A percentile compares a stretch with the other conserved stretches of the same genome.
phyloP scores from a whole-genome alignment of 2,888 invertebrate genomes.

The Callyntrura sp. region DNA sequence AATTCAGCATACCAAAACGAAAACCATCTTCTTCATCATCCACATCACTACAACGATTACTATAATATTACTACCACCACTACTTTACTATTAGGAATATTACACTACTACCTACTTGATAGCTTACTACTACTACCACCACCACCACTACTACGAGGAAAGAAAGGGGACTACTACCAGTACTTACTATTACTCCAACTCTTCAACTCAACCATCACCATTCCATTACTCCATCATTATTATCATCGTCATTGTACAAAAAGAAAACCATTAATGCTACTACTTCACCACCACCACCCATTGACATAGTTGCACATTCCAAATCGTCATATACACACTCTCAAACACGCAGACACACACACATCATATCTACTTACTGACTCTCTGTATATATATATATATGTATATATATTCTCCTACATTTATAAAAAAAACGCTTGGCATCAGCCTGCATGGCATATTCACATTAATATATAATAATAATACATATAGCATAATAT shows the following conservation, averaged over 20 bases:
- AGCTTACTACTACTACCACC: slow-evolving; percentile 56
- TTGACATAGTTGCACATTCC: slow-evolving; percentile 79
- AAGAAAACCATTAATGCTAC: slow-evolving; percentile 74
- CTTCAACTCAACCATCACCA: slow-evolving; percentile 40
- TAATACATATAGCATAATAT: not conserved
- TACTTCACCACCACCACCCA: slow-evolving; percentile 76
- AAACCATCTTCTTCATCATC: slow-evolving; percentile 50
- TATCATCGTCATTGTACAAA: slow-evolving; percentile 41
- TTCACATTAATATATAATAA: not conserved
- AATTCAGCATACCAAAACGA: slow-evolving; percentile 59
- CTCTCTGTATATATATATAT: not conserved
- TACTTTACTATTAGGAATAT: slow-evolving; percentile 44
- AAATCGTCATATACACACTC: slow-evolving; percentile 43
- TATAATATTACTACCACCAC: slow-evolving; percentile 48
- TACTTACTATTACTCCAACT: slow-evolving; percentile 13
- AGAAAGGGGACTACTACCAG: too few relatives aligned
- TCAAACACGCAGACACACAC: not conserved
- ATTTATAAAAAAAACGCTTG: slow-evolving; percentile 17
- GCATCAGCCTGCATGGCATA: not conserved
- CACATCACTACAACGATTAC: slow-evolving; percentile 42
- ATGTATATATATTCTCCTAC: not conserved
- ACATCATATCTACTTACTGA: not conserved
- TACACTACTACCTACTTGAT: slow-evolving; percentile 58
- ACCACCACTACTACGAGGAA: not conserved
- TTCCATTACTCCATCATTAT: slow-evolving; percentile 50